Evolutionary conservation across 2,888 invertebrate species (phyloP), one percentile per base, ranked within the genome.

Genomic region (Deroplatys truncata): DNA sequence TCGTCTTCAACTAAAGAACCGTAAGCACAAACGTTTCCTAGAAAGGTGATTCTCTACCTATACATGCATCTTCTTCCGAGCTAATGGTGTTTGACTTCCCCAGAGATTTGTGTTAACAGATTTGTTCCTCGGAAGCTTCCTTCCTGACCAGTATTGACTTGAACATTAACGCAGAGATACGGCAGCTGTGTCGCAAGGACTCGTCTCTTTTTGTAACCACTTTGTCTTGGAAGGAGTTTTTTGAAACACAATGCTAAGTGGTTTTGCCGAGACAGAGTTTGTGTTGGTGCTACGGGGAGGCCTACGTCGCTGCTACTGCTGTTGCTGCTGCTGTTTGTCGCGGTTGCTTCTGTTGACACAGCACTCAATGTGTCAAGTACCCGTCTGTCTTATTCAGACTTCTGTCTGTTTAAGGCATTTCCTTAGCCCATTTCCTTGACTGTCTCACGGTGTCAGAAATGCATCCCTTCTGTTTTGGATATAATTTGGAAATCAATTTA

Each of bases 311-410:
- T 35, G 7, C 56, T 56, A 16, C 56, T 15, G 49, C 49, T 31
- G 85, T 43, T 85, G 85, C 56, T 15, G 49, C 49, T 31, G 85
- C 35, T 85, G 85, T 35, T 49, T 49, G 28, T 86, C 56, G 82
- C 28, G 87, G 56, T 20, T 28, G 83, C 35, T 82, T 72, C n/a
- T 87, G 87, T 87, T 87, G 87, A 87, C 87, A 82, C 28, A 83
- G 31, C 87, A 87, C 87, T 87, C 83, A 82, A 82, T 86, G 31
- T 86, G 86, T 86, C 86, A 86, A 86, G 86, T 25, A 86, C 82
- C 82, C 82, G 31, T 28, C 72, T 31, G 31, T 72, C 56, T 72
- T 72, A 72, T 20, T 72, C 56, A 72, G 25, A 72, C 56, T 72
- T 72, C 56, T 72, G 56, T 72, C 56, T 72, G 15, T 72, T 72